Base-by-base conservation (phyloP, 1,140 invertebrate species). In the Drosophila ohnishii region DNA sequence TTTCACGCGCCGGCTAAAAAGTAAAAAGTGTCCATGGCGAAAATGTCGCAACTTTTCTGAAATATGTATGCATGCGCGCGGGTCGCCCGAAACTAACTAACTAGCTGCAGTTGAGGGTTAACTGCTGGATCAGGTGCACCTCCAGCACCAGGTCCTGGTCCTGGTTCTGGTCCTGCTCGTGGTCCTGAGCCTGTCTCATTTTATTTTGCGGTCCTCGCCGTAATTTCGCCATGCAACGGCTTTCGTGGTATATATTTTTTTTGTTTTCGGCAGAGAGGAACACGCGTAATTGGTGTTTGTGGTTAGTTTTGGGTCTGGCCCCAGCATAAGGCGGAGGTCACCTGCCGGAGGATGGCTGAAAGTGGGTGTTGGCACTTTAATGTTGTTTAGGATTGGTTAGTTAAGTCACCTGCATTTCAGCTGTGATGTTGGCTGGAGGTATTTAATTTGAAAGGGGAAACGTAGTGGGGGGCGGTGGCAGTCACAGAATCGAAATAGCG, bases 1-100 rank as follows among this genome's bases (percentile, higher is more conserved):
- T 87, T 87, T 87, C 84, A 83, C 83, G 83, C 83, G 83, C 59
- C 72, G 71, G 51, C 71, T 63, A 59, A 60, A 84, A 74, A 75
- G 48, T 45, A 80, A 79, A 63, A 74, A 69, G 42, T 42, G 37
- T 40, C 69, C 69, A 34, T 28, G n/a, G 66, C 66, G 42, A 72
- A 71, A 72, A 50, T 72, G 66, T 72, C 69, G 48, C 69, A 72
- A 72, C 69, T 72, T 72, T 72, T 32, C 51, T 14, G 58, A 67
- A 48, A 71, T 55, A 66, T 69, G 67, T 71, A 71, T 71, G 66
- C 28, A 57, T 57, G 71, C 51, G 56, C 35, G 72, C 70, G 34
- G 57, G 19, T 35, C 10, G 8, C 57, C 71, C 39, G 19, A 64
- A 75, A 75, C 72, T 59, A 25, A 72, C 61, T 66, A 69, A 69